A percentile compares a stretch with the other conserved stretches of the same genome.
phyloP scores from a whole-genome alignment of 2,113 vertebrate species.

The Etia nguti region DNA sequence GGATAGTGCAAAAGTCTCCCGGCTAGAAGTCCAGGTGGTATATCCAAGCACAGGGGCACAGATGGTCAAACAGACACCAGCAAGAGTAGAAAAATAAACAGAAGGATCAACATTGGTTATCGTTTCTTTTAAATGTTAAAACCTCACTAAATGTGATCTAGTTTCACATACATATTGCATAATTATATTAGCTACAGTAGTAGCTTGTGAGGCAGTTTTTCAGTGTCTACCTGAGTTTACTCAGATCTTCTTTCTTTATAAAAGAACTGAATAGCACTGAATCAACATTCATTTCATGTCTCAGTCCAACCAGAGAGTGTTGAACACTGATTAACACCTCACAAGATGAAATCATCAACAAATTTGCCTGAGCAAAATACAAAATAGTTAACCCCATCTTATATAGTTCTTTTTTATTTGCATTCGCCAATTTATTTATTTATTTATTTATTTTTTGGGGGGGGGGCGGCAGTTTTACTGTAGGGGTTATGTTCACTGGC shows the following conservation, averaged over 20 bases:
- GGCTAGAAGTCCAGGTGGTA: background rate
- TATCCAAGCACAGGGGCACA: background rate
- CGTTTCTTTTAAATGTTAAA: background rate
- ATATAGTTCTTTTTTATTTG: background rate
- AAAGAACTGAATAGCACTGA: background rate
- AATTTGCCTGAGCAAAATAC: background rate
- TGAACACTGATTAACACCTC: background rate
- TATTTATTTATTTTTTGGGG: too few species aligned
- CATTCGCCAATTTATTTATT: background rate
- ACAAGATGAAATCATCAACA: background rate
- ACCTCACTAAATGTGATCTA: background rate
- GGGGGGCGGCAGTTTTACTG: background rate
- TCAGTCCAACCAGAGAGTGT: background rate
- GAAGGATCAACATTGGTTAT: background rate
- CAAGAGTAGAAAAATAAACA: background rate
- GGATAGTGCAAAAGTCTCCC: background rate
- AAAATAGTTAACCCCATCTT: background rate
- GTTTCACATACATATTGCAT: background rate
- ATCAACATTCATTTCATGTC: background rate
- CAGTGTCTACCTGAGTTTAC: background rate
- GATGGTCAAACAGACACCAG: background rate
- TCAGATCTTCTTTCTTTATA: background rate
- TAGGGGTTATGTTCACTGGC: background rate
- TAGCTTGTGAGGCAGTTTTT: background rate
- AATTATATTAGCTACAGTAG: background rate